Evolutionary conservation across 2,113 vertebrate genomes (phyloP).

Genomic region (Lathamus discolor): DNA sequence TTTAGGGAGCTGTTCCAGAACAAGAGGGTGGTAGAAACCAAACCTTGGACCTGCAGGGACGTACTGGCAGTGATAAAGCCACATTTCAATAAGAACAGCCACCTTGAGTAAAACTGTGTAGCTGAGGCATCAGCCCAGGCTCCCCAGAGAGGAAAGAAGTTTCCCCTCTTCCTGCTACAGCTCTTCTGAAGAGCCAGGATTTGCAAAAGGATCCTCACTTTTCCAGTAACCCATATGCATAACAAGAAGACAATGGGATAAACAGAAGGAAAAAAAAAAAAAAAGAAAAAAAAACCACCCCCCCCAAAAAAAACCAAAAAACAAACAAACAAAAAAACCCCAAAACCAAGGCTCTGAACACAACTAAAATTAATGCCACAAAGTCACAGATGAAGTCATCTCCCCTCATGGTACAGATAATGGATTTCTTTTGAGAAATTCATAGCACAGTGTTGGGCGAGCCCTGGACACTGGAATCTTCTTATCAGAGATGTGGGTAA

Average conservation of each 20-base stretch:
- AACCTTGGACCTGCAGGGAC: not conserved
- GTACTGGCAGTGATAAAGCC: not conserved
- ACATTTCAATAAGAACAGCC: not conserved
- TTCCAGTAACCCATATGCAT: not conserved
- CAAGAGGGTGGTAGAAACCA: not conserved
- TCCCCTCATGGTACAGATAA: not conserved
- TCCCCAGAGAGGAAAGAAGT: not conserved
- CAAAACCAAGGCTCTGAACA: not conserved
- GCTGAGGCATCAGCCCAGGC: not conserved
- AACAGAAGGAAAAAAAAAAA: not conserved
- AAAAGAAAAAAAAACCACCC: not conserved
- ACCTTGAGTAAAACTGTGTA: not conserved
- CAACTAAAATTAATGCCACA: not conserved
- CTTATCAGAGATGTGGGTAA: not conserved
- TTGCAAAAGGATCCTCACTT: not conserved
- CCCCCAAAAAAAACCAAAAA: not conserved
- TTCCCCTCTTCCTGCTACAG: not conserved
- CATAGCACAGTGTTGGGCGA: not conserved
- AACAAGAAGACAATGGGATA: not conserved
- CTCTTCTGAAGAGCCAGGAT: not conserved
- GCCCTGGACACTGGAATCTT: not conserved
- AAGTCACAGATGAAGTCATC: not conserved
- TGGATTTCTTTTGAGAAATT: not conserved
- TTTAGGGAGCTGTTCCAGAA: not conserved
- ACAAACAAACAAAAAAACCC: no score